Base-by-base conservation (phyloP, 2,888 invertebrate genomes). In the Asteroscopus sphinx region DNA sequence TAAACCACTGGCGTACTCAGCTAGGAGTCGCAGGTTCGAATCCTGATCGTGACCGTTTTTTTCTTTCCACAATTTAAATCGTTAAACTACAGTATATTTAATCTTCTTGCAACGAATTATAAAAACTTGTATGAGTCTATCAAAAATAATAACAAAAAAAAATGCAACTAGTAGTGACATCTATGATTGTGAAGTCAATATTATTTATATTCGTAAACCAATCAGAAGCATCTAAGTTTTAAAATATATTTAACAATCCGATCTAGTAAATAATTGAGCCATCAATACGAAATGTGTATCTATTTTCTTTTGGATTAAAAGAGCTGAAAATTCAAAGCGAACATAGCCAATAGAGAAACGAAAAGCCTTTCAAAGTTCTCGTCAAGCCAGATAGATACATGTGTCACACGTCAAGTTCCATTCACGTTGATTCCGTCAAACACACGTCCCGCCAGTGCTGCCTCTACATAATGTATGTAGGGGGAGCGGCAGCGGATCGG, bases 391-490 rank as follows among this genome's bases (percentile, higher is more conserved):
- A 79, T 82, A 85, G 81, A 80, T 85, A 90, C 90, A 90, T 83
- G 84, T 88, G 90, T 90, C 88, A 86, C 79, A 85, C 82, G 91
- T 90, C 92, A 88, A 83, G 87, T 84, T 87, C 84, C 90, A 91
- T 93, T 92, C 92, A 90, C 82, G 86, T 84, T 84, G 88, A 85
- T 86, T 82, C 86, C 84, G 83, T 87, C 89, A 89, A 87, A 89
- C 86, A 82, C 78, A 79, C 82, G 82, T 79, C 76, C 83, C 83
- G 74, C 57, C 80, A 77, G 75, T 79, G 80, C 66, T 72, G 80
- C 74, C 79, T 80, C 76, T 89, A 88, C 84, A 91, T 92, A 86
- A 91, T 90, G 86, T 86, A 91, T 87, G 83, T 83, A 80, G 76
- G 69, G 81, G 72, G 69, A 74, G 64, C 56, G 66, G 67, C 58